These are phyloP conservation scores for Calephelis virginiensis DNA, from an alignment of 1,140 invertebrate genomes.

Conservation along the genomic window DNA sequence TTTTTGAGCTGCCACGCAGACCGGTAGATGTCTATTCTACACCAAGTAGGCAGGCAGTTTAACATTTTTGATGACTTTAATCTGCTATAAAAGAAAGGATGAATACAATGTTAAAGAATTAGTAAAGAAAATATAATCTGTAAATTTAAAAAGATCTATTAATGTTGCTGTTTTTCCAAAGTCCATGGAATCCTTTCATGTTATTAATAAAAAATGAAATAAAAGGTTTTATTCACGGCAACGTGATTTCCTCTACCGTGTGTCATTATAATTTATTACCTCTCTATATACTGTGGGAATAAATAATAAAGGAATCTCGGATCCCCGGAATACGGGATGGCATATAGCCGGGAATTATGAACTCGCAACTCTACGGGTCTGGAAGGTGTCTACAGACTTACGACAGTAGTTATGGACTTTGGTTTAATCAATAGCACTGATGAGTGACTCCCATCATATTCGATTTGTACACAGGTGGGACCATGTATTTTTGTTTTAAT, in stretches of 20 bases:
- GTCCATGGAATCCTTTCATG: neutral
- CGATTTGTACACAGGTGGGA: no score
- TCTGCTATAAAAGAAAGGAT: neutral
- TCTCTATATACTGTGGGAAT: constrained; percentile 26
- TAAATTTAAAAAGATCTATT: no score
- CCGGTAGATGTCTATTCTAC: no score
- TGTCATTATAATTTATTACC: constrained; percentile 30
- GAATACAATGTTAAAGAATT: neutral
- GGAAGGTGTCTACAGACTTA: neutral
- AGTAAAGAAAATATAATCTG: no score
- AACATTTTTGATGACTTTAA: no score
- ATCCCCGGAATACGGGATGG: constrained; percentile 20
- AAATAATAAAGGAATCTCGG: constrained; percentile 33
- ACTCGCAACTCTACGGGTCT: constrained; percentile 12
- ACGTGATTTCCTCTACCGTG: constrained; percentile 9
- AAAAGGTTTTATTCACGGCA: constrained; percentile 18
- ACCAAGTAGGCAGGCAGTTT: no score
- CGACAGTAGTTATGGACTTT: constrained; percentile 4
- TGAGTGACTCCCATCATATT: no score
- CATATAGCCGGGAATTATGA: constrained; percentile 19
- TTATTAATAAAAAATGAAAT: constrained; percentile 18
- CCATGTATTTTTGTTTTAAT: no score
- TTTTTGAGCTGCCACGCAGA: no score
- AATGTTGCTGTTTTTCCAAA: no score
- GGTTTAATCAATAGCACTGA: no score